These are phyloP conservation scores for Cololabis saira DNA, from an alignment of 2,113 vertebrate species.

Conservation along the genomic window DNA sequence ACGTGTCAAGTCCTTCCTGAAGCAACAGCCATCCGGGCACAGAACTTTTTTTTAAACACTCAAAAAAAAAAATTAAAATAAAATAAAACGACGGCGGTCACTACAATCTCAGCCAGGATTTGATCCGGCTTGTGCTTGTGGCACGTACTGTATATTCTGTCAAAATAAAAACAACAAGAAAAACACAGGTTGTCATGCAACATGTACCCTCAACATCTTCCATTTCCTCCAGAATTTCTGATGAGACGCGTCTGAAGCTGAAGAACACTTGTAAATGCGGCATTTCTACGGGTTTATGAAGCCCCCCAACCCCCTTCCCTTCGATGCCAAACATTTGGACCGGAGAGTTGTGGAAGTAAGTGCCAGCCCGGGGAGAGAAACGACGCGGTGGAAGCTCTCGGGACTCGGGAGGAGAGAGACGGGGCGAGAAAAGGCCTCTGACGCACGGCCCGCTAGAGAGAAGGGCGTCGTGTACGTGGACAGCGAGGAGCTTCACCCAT, in stretches of 20 bases:
- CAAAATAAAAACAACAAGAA: conserved; percentile 1
- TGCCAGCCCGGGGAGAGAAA: conserved; percentile 22
- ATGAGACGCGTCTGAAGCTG: conserved; percentile 5
- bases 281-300: conserved; percentile 7
- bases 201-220: conserved; percentile 6
- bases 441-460: conserved; percentile 63
- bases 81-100: conserved; percentile 12
- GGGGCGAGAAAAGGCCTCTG: conserved; percentile 22
- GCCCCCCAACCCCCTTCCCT: too few relatives aligned
- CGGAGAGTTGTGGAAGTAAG: conserved; percentile 55
- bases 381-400: conserved; percentile 58
- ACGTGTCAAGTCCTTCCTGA: conserved; percentile 42
- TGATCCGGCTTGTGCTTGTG: conserved; percentile 62
- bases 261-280: conserved; percentile 18
- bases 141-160: conserved; percentile 3
- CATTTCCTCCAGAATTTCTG: conserved; percentile 3
- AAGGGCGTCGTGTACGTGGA: conserved; percentile 33
- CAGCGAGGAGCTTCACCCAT: conserved; percentile 40
- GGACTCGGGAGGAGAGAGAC: conserved; percentile 9
- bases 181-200: conserved; percentile 42
- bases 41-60: conserved; percentile 30
- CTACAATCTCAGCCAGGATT: conserved; percentile 45
- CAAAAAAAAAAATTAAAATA: too few relatives aligned
- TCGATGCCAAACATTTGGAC: conserved; percentile 45
- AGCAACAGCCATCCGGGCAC: conserved; percentile 34